Evolutionary conservation across 2,888 invertebrate genomes (phyloP).

Genomic region (Spisula subtruncata): DNA sequence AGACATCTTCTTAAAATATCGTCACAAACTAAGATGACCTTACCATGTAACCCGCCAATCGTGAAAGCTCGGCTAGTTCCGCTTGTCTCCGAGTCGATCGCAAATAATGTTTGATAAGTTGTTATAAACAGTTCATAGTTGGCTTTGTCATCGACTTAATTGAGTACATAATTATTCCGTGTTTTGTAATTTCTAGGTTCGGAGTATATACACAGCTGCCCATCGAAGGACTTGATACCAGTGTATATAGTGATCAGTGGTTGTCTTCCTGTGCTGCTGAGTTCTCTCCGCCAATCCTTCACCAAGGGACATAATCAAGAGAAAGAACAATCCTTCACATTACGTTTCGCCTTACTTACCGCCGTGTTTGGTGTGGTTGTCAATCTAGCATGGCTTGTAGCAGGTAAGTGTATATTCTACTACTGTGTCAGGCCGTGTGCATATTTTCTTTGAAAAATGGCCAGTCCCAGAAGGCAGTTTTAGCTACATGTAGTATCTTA

Average conservation of each 20-base stretch:
- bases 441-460: too few relatives aligned
- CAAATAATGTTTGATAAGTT: too few relatives aligned
- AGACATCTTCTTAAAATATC: too few relatives aligned
- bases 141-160: not conserved
- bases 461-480: too few relatives aligned
- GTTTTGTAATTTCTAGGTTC: constrained; percentile 23
- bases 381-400: constrained; percentile 47
- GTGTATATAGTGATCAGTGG: constrained; percentile 44
- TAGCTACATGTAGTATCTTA: too few relatives aligned
- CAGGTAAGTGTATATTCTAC: constrained; percentile 6
- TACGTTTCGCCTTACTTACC: constrained; percentile 1
- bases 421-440: not conserved
- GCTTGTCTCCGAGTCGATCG: too few relatives aligned
- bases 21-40: too few relatives aligned
- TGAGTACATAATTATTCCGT: not conserved
- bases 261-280: constrained; percentile 47
- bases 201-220: constrained; percentile 32
- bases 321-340: constrained; percentile 6
- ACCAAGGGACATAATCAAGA: not conserved
- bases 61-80: too few relatives aligned
- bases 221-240: constrained; percentile 42
- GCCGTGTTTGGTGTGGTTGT: constrained; percentile 37
- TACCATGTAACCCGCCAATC: too few relatives aligned
- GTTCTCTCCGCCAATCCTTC: constrained; percentile 37
- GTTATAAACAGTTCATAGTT: too few relatives aligned